phyloP scores from a whole-genome alignment of 1,140 invertebrate genomes.

The Drosophila mauritiana region DNA sequence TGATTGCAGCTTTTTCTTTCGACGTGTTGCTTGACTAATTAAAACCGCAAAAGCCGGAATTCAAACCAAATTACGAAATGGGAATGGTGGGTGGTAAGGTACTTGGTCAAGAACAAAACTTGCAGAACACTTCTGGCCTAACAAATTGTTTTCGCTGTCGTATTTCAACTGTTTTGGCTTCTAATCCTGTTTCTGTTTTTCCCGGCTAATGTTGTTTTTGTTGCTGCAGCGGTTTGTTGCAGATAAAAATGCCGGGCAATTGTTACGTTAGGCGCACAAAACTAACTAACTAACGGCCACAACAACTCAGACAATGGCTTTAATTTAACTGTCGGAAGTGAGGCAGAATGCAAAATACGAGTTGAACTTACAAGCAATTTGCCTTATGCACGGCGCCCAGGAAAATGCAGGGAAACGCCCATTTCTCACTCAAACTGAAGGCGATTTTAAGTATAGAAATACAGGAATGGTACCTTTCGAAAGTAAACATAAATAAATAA shows the following conservation, averaged over 20 bases:
- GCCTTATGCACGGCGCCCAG: slow-evolving; percentile 66
- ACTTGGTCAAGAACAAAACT: slow-evolving; percentile 41
- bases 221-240: slow-evolving; percentile 58
- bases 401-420: slow-evolving; percentile 51
- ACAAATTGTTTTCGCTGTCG: slow-evolving; percentile 77
- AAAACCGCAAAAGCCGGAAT: slow-evolving; percentile 37
- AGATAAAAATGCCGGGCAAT: slow-evolving; percentile 75
- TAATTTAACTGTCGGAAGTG: slow-evolving; percentile 84
- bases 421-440: slow-evolving; percentile 55
- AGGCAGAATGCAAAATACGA: slow-evolving; percentile 81
- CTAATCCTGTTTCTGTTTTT: slow-evolving; percentile 20
- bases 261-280: slow-evolving; percentile 75
- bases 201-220: slow-evolving; percentile 17
- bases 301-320: slow-evolving; percentile 77
- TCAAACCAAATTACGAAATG: slow-evolving; percentile 19
- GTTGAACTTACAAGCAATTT: slow-evolving; percentile 81
- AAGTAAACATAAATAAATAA: background rate
- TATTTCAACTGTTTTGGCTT: slow-evolving; percentile 57
- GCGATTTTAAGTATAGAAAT: slow-evolving; percentile 3
- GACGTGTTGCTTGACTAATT: slow-evolving; percentile 61
- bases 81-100: slow-evolving; percentile 4
- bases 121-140: slow-evolving; percentile 69
- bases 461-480: background rate
- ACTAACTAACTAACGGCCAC: slow-evolving; percentile 60
- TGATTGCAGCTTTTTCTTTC: slow-evolving; percentile 48